phyloP scores from a whole-genome alignment of 2,797 vertebrate genomes.

The Mormyrops boulengeri region DNA sequence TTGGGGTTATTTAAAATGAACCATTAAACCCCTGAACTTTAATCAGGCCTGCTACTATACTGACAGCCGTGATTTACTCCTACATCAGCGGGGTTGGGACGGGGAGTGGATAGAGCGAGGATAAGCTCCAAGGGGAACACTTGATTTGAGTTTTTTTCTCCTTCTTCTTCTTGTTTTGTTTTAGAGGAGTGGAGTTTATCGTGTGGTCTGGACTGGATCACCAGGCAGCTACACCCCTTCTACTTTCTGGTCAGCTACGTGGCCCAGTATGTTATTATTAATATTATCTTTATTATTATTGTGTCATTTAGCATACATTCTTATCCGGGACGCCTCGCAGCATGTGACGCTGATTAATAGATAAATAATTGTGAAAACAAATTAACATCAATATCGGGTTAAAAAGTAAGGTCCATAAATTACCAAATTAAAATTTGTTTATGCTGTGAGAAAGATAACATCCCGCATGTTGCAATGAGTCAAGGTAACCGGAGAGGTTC shows the following conservation, averaged over 20 bases:
- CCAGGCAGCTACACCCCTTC: conserved; percentile 52
- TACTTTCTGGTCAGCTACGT: conserved; percentile 39
- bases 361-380: conserved; percentile 13
- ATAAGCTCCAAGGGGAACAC: conserved; percentile 54
- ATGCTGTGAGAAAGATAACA: neutral
- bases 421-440: conserved; percentile 1
- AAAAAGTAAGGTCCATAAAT: conserved; percentile 9
- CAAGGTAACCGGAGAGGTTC: neutral
- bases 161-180: conserved; percentile 6
- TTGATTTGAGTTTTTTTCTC: conserved; percentile 55
- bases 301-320: conserved; percentile 16
- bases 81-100: conserved; percentile 61
- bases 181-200: conserved; percentile 31
- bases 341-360: conserved; percentile 13
- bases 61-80: conserved; percentile 83
- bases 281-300: conserved; percentile 19
- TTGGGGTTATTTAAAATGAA: conserved; percentile 90
- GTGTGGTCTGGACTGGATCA: conserved; percentile 34
- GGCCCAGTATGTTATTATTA: conserved; percentile 12
- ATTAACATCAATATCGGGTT: conserved; percentile 9
- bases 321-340: conserved; percentile 1
- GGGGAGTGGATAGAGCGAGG: conserved; percentile 59
- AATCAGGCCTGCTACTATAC: conserved; percentile 91
- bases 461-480: neutral
- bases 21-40: conserved; percentile 98